Evolutionary conservation across 2,797 vertebrate genomes (phyloP).

Genomic region (Sebastes steindachneri): DNA sequence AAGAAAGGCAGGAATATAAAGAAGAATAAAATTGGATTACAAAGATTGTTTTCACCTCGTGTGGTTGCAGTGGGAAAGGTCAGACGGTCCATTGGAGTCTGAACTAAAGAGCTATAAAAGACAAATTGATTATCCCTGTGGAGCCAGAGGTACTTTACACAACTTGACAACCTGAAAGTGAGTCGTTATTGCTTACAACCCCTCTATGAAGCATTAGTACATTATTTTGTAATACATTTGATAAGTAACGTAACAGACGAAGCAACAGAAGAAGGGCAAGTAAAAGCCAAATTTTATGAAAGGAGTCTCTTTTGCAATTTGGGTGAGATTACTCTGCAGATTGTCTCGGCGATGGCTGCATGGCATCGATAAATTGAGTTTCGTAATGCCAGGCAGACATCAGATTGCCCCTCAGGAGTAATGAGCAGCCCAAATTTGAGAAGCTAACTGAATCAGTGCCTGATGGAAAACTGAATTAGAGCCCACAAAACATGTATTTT

Average conservation of each 20-base stretch:
- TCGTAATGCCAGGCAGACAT: conserved; percentile 11
- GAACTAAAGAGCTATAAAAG: neutral
- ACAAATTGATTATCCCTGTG: neutral
- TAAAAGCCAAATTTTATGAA: neutral
- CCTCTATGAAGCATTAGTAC: neutral
- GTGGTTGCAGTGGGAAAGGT: too few species aligned
- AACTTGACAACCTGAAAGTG: neutral
- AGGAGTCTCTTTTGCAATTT: neutral
- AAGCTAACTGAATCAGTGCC: conserved; percentile 35
- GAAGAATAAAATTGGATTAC: neutral
- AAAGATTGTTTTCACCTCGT: neutral
- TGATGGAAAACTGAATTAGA: conserved; percentile 60
- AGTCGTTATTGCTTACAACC: neutral
- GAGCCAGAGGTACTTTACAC: neutral
- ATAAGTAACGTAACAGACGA: neutral
- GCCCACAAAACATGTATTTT: conserved; percentile 47
- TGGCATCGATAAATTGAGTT: neutral
- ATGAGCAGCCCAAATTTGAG: neutral
- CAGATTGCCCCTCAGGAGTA: conserved; percentile 1
- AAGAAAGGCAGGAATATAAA: too few species aligned
- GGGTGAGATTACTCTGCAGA: neutral
- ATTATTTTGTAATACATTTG: neutral
- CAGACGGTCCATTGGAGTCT: neutral
- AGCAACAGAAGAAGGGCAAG: neutral
- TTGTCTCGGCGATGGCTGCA: neutral